Percentiles rank a stretch among this genome's conserved stretches.
phyloP scores from a whole-genome alignment of 2,888 invertebrate genomes.

The Coenonympha glycerion region DNA sequence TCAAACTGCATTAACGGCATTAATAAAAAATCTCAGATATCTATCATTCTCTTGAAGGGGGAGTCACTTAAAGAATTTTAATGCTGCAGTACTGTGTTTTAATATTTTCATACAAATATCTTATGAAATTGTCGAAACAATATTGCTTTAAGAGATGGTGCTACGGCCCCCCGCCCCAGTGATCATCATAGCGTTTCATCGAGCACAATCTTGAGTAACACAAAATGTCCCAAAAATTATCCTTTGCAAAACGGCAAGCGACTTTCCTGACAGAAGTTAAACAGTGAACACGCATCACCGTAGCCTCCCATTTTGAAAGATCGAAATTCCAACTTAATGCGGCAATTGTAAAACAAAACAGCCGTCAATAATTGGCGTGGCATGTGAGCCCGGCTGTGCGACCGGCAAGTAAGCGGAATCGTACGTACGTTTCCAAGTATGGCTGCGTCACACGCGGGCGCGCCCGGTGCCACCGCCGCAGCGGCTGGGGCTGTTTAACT shows the following conservation, averaged over 20 bases:
- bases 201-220: too few species aligned
- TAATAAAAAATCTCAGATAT: too few species aligned
- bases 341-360: conserved; percentile 7
- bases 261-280: conserved; percentile 10
- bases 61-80: too few species aligned
- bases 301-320: conserved; percentile 9
- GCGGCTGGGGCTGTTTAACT: neutral
- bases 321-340: conserved; percentile 7
- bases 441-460: conserved; percentile 53
- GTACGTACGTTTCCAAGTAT: conserved; percentile 74
- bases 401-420: conserved; percentile 69
- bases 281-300: neutral
- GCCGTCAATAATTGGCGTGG: conserved; percentile 23
- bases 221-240: neutral
- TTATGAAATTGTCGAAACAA: too few species aligned
- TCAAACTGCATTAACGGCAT: too few species aligned
- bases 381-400: conserved; percentile 54
- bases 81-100: too few species aligned
- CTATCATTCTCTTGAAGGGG: too few species aligned
- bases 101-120: too few species aligned
- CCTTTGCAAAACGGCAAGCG: neutral
- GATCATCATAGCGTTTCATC: too few species aligned
- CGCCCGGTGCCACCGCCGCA: conserved; percentile 36
- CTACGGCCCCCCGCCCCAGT: too few species aligned
- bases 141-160: too few species aligned